These are phyloP conservation scores for Aulostomus chinensis DNA, from an alignment of 2,797 vertebrate species.

Conservation along the genomic window DNA sequence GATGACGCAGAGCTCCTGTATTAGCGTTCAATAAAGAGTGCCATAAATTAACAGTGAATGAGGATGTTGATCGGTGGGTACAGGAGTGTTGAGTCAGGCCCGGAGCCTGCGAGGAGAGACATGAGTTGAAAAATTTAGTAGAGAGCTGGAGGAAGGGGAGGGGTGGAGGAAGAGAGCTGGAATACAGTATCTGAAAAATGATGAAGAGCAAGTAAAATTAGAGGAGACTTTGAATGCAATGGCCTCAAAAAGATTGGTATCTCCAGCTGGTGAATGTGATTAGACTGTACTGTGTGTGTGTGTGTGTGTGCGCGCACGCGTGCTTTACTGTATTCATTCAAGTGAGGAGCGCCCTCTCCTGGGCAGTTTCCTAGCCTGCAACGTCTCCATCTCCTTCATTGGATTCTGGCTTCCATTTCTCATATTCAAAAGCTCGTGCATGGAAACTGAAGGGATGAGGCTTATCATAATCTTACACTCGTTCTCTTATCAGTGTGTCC, in stretches of 20 bases:
- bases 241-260: slow-evolving; percentile 17
- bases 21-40: slow-evolving; percentile 34
- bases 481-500: slow-evolving; percentile 32
- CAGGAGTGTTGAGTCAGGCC: slow-evolving; percentile 9
- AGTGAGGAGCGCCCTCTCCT: slow-evolving; percentile 67
- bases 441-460: slow-evolving; percentile 16
- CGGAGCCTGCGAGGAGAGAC: not conserved
- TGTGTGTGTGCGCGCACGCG: not conserved
- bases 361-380: slow-evolving; percentile 23
- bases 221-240: slow-evolving; percentile 19
- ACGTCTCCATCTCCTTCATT: slow-evolving; percentile 8
- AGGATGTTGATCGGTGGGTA: slow-evolving; percentile 18
- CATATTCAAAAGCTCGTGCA: slow-evolving; percentile 15
- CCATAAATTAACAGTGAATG: slow-evolving; percentile 19
- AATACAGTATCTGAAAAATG: slow-evolving; percentile 11
- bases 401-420: slow-evolving; percentile 1
- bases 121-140: not conserved
- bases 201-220: slow-evolving; percentile 17
- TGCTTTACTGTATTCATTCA: slow-evolving; percentile 3
- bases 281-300: slow-evolving; percentile 1
- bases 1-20: not conserved
- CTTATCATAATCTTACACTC: slow-evolving; percentile 35
- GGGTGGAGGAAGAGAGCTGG: no score
- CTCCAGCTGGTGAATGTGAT: slow-evolving; percentile 29
- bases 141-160: not conserved